These are phyloP conservation scores for Hemitrygon akajei DNA, from an alignment of 2,797 vertebrate genomes.

Conservation along the genomic window DNA sequence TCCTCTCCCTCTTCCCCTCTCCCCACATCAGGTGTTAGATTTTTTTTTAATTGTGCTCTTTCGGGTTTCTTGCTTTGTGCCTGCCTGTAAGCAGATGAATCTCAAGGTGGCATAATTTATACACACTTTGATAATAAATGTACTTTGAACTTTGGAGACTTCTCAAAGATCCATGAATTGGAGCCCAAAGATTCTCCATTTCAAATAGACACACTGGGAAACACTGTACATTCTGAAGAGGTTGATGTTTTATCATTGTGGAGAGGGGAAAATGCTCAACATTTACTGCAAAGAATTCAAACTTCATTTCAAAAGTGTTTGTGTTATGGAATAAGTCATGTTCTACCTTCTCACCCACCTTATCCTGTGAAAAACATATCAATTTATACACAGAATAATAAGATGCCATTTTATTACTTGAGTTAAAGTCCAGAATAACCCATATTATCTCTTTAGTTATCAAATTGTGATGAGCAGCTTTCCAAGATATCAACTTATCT, in stretches of 20 bases:
- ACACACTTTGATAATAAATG: no score
- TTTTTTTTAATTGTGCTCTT: no score
- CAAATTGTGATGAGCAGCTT: not conserved
- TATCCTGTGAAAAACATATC: not conserved
- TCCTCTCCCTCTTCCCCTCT: no score
- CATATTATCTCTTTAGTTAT: no score
- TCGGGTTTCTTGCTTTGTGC: no score
- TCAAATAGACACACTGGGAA: not conserved
- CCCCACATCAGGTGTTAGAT: no score
- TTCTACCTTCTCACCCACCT: not conserved
- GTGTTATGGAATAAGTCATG: not conserved
- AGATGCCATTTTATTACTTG: not conserved
- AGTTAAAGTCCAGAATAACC: no score
- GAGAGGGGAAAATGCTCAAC: not conserved
- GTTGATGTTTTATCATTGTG: not conserved
- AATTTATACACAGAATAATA: no score
- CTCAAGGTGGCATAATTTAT: no score
- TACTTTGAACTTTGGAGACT: no score
- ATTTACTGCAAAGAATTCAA: not conserved
- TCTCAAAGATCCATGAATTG: not conserved
- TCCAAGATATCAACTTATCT: not conserved
- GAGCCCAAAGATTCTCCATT: not conserved
- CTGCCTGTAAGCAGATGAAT: no score
- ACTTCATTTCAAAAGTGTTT: not conserved
- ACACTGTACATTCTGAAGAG: not conserved